A percentile compares a stretch with the other conserved stretches of the same genome.
These are phyloP conservation scores for Podargus strigoides DNA, from an alignment of 2,797 vertebrate genomes.

Conservation along the genomic window DNA sequence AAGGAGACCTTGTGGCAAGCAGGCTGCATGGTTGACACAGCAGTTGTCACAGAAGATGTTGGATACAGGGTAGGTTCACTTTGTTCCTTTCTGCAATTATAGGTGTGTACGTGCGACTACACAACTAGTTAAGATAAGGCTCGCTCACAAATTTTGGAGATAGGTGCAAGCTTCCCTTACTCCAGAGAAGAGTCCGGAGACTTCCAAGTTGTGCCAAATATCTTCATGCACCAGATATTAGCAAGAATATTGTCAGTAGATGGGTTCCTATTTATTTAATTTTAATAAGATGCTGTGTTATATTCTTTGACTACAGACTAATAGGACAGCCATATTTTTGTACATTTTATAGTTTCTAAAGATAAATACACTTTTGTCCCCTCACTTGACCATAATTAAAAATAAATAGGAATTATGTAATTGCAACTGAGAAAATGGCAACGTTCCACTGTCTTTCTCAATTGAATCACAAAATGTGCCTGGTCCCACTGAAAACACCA, in stretches of 20 bases:
- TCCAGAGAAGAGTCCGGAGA: not conserved
- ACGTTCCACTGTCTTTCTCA: not conserved
- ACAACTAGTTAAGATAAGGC: not conserved
- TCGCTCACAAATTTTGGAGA: not conserved
- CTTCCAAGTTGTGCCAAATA: not conserved
- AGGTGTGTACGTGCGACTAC: rapidly evolving
- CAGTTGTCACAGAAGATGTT: conserved; percentile 81
- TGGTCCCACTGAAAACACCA: not conserved
- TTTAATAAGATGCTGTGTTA: not conserved
- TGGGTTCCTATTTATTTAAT: not conserved
- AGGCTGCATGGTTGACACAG: conserved; percentile 74
- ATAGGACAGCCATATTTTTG: not conserved
- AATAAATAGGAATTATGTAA: not conserved
- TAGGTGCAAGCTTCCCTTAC: not conserved
- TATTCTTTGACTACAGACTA: not conserved
- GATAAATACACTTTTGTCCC: not conserved
- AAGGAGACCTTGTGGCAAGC: conserved; percentile 94
- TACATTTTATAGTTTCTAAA: not conserved
- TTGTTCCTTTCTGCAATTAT: not conserved
- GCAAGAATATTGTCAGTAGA: not conserved
- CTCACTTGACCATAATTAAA: not conserved
- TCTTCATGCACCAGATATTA: not conserved
- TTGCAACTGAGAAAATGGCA: not conserved
- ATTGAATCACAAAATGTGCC: not conserved
- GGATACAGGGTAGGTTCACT: conserved; percentile 81